Base-by-base conservation (phyloP, 2,113 vertebrate species). In the Meleagris gallopavo region DNA sequence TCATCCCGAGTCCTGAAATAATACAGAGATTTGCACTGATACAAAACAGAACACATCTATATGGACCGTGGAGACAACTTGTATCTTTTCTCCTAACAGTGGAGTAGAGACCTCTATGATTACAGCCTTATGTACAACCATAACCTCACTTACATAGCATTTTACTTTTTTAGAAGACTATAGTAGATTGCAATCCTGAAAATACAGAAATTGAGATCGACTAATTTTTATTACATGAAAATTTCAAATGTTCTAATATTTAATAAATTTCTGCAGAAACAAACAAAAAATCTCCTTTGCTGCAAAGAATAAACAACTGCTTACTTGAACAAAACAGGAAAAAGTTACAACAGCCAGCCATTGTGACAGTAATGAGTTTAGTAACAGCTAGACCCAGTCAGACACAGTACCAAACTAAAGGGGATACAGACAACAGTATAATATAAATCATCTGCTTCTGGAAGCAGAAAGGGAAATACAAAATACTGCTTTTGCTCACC, bases 81-180 rank as follows among this genome's bases (percentile, higher is more conserved):
- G 1, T 3, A 3, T 13, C 43, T 72, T 4, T 43, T 29, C 7
- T 67, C 18, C 6, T 5, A 6, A 9, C 13, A 45, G 50, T 11
- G 7, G 46, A 73, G 65, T 4, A 32, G 13, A 48, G 10, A 69
- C n/a, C 65, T 66, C 54, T 11, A 43, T 30, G 20, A 58, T 15
- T 62, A 41, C 13, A 77, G 16, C 2, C 10, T 84, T 57, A 22
- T 3, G 2, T 30, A 24, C 36, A 30, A 70, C 29, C 20, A 3
- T 22, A 67, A 69, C 6, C 24, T 29, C 41, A 41, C 34, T 52
- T 20, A 38, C 11, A 73, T 6, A 66, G 20, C 7, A n/a, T 25
- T 65, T 69, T 65, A 41, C 16, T 25, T 48, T 58, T 43, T 57
- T 65, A 79, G n/a, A 38, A 74, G 34, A 5, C 10, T 25, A 13